Evolutionary conservation across 2,113 vertebrate genomes (phyloP).

Genomic region (Hiodon alosoides): DNA sequence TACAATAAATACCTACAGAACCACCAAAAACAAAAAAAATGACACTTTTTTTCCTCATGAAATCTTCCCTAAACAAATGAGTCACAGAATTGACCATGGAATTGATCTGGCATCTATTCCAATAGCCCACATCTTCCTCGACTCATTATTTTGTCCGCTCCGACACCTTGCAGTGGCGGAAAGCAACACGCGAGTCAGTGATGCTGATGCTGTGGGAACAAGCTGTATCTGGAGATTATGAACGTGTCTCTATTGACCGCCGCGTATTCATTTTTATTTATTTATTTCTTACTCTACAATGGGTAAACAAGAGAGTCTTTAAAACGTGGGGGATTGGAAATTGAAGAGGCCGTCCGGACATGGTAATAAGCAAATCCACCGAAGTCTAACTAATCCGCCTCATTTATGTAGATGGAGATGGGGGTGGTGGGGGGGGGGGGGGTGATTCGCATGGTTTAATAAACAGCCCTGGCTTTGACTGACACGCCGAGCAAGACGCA

Average conservation of each 20-base stretch:
- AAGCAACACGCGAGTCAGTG: conserved; percentile 9
- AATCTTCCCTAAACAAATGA: no score
- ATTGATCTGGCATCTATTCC: conserved; percentile 29
- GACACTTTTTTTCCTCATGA: no score
- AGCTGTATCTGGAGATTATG: conserved; percentile 32
- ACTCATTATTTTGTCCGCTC: neutral
- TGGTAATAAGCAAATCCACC: conserved; percentile 31
- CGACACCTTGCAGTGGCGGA: neutral
- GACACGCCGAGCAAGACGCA: conserved; percentile 20
- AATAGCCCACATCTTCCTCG: neutral
- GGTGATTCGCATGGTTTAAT: conserved; percentile 27
- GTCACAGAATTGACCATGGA: conserved; percentile 27
- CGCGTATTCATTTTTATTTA: conserved; percentile 15
- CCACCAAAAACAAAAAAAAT: neutral
- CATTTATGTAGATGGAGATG: conserved; percentile 25
- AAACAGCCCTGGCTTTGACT: conserved; percentile 29
- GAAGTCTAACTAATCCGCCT: conserved; percentile 35
- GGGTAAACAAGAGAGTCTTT: conserved; percentile 10
- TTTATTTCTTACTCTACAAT: conserved; percentile 10
- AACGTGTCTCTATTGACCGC: conserved; percentile 33
- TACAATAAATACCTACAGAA: neutral
- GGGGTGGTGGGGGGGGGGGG: neutral
- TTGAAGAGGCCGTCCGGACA: conserved; percentile 24
- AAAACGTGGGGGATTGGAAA: conserved; percentile 13
- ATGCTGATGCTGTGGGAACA: conserved; percentile 27